phyloP scores from a whole-genome alignment of 2,113 vertebrate species.

The Coptodon bakossiorum region DNA sequence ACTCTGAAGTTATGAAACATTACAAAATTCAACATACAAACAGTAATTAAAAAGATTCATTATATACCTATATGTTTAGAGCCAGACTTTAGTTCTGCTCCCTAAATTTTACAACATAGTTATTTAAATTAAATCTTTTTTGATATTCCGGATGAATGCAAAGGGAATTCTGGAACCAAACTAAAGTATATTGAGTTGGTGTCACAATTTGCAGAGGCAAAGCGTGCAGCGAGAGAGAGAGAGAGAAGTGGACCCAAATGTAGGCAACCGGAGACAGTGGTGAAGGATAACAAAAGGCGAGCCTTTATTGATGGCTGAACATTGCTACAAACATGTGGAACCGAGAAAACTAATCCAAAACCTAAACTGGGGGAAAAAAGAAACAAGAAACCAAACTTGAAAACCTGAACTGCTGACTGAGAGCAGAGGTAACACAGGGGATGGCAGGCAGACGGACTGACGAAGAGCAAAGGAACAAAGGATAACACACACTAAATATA shows the following conservation, averaged over 20 bases:
- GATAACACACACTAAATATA: neutral
- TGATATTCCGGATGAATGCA: neutral
- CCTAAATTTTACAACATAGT: neutral
- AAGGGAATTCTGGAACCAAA: neutral
- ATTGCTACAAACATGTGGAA: neutral
- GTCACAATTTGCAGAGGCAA: no score
- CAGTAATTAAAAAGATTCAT: fast-evolving
- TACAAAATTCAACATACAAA: neutral
- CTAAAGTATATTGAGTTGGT: neutral
- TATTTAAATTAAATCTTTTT: neutral
- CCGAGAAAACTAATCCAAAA: neutral
- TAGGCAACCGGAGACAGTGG: neutral
- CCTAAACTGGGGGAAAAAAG: neutral
- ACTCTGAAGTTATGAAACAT: neutral
- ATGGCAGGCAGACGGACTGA: neutral
- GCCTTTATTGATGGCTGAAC: neutral
- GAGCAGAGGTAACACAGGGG: neutral
- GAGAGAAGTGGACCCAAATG: neutral
- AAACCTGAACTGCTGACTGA: neutral
- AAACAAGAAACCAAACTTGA: neutral
- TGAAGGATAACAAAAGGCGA: neutral
- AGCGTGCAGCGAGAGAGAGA: fast-evolving
- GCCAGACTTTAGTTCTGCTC: neutral
- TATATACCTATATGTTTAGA: neutral
- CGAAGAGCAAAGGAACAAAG: neutral